Conservation (phyloP, 2,888 invertebrate species). For the Heliconius ethilla region DNA sequence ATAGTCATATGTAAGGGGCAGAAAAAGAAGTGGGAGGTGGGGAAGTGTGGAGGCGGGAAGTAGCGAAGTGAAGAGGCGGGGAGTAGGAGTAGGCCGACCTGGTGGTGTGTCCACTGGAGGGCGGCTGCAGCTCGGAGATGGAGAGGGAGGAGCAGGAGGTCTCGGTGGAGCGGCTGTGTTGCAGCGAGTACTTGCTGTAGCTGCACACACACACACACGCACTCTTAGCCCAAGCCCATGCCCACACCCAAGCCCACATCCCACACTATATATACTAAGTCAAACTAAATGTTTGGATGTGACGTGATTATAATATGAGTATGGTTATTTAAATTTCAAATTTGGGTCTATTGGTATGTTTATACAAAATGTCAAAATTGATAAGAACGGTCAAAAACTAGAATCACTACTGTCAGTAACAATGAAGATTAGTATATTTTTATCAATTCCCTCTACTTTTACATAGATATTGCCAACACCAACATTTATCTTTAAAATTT, state of each 20-base stretch:
- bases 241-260: slow-evolving; percentile 10
- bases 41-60: not conserved
- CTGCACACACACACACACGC: slow-evolving; percentile 52
- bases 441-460: not conserved
- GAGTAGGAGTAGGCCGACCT: slow-evolving; percentile 51
- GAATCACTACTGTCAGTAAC: not conserved
- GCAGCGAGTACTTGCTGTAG: slow-evolving; percentile 77
- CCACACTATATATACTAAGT: slow-evolving; percentile 16
- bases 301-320: not conserved
- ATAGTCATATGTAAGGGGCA: not conserved
- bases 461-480: not conserved
- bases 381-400: not conserved
- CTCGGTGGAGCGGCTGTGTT: slow-evolving; percentile 74
- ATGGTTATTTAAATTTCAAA: not conserved
- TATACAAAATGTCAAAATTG: not conserved
- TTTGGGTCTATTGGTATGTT: not conserved
- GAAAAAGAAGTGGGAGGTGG: not conserved
- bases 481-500: not conserved
- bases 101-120: slow-evolving; percentile 59
- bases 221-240: slow-evolving; percentile 15
- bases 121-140: slow-evolving; percentile 61
- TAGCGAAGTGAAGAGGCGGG: not conserved
- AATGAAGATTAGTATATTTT: not conserved
- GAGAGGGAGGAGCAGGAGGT: slow-evolving; percentile 69
- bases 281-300: not conserved